phyloP scores from a whole-genome alignment of 1,140 invertebrate species.

The Diprion similis region DNA sequence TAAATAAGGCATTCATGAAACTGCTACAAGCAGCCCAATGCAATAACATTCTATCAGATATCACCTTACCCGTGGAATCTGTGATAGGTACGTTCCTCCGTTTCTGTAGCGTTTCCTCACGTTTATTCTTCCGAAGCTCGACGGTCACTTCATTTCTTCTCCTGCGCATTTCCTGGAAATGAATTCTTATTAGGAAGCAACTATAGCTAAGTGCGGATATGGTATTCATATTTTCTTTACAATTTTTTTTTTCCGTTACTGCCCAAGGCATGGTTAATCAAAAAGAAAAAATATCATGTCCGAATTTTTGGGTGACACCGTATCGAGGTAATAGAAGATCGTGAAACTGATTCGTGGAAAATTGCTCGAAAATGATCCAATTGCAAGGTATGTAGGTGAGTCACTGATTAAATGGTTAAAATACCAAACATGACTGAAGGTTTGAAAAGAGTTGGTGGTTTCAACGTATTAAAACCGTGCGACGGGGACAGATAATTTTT shows the following conservation, averaged over 20 bases:
- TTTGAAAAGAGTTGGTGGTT: not conserved
- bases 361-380: not conserved
- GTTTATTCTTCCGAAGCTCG: conserved; percentile 95
- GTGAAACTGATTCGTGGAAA: too few relatives aligned
- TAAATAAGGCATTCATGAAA: not conserved
- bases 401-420: conserved; percentile 2
- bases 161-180: conserved; percentile 90
- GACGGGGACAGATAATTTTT: not conserved
- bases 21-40: not conserved
- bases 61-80: conserved; percentile 74
- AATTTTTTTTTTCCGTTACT: too few relatives aligned
- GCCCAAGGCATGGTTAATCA: too few relatives aligned
- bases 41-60: not conserved
- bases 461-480: not conserved
- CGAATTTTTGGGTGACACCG: too few relatives aligned
- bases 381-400: not conserved
- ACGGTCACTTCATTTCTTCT: conserved; percentile 94
- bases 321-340: too few relatives aligned
- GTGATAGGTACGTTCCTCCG: conserved; percentile 89
- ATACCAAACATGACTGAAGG: not conserved
- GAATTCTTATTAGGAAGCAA: conserved; percentile 12
- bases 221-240: not conserved
- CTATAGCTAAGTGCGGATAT: not conserved
- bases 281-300: too few relatives aligned
- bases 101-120: conserved; percentile 95